Conservation (phyloP, 2,888 invertebrate species). For the Troilus luridus region DNA sequence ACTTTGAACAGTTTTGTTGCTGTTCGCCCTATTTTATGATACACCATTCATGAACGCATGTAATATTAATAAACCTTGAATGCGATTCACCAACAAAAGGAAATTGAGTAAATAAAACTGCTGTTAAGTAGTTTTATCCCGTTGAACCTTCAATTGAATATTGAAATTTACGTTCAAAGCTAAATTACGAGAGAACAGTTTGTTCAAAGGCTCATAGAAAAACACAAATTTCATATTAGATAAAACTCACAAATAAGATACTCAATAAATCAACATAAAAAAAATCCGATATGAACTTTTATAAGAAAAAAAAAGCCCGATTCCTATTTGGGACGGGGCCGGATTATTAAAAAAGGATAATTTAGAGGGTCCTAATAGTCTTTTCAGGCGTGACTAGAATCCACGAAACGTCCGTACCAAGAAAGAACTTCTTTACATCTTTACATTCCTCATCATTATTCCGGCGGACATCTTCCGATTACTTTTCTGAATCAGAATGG, state of each 20-base stretch:
- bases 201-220: too few species aligned
- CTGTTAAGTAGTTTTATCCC: too few species aligned
- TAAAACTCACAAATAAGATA: background rate
- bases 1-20: too few species aligned
- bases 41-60: too few species aligned
- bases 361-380: conserved; percentile 8
- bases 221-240: background rate
- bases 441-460: conserved; percentile 39
- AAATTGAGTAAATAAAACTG: too few species aligned
- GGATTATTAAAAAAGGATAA: conserved; percentile 44
- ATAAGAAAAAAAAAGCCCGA: background rate
- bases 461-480: conserved; percentile 22
- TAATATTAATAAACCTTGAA: too few species aligned
- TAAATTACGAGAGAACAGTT: too few species aligned
- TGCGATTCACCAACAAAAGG: too few species aligned
- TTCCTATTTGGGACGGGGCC: background rate
- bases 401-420: background rate
- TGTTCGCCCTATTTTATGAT: too few species aligned
- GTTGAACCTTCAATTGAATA: too few species aligned
- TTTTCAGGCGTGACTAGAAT: conserved; percentile 29
- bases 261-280: background rate
- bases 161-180: too few species aligned
- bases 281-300: background rate
- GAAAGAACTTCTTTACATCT: conserved; percentile 27
- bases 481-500: conserved; percentile 36